Evolutionary conservation across 2,797 vertebrate genomes (phyloP), one percentile per base, ranked within the genome.

Genomic region (Gallinago stenura): DNA sequence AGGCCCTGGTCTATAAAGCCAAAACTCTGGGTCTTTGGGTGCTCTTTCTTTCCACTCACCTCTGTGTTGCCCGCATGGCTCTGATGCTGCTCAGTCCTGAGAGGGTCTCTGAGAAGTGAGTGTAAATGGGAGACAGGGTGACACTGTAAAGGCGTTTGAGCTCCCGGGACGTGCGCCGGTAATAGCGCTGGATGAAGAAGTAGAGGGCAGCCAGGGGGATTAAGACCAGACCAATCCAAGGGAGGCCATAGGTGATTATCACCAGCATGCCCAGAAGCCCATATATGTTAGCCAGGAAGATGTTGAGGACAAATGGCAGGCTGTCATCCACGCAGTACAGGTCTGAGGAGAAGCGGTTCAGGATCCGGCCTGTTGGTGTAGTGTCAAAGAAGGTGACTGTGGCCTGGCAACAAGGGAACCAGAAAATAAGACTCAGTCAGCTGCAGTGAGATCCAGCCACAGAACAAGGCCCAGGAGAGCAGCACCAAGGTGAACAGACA

Each of bases 261-360:
- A 98, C 97, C 95, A 99, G 94, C 97, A 98, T 98, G 54, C 99
- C 99, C 87, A 99, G 96, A 92, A 99, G 97, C 21, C 98, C 97
- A 0, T 98, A 99, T 0, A 98, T 14, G 31, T 99, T 98, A 95
- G 99, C 99, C 94, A 99, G 97, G 69, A 99, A 98, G 96, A 99
- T 99, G 97, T 99, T 99, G 64, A 99, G 98, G 60, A 99, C 82
- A 96, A 99, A 99, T 3, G 99, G 99, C 91, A 99, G 97, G 71
- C 97, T 98, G 98, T 99, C 98, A n/a, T 99, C 99, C 43, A 98
- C 98, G 4, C 98, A 98, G 98, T 99, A 99, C 86, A 99, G 79
- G 61, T 99, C 99, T 0, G 99, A 99, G 35, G 99, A 99, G 95
- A 99, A 99, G 41, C 99, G 99, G 98, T 99, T 99, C 24, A 99